Percentiles rank a stretch among this genome's conserved stretches.
These are phyloP conservation scores for Varecia variegata DNA, from an alignment of 2,797 vertebrate species.

Conservation along the genomic window DNA sequence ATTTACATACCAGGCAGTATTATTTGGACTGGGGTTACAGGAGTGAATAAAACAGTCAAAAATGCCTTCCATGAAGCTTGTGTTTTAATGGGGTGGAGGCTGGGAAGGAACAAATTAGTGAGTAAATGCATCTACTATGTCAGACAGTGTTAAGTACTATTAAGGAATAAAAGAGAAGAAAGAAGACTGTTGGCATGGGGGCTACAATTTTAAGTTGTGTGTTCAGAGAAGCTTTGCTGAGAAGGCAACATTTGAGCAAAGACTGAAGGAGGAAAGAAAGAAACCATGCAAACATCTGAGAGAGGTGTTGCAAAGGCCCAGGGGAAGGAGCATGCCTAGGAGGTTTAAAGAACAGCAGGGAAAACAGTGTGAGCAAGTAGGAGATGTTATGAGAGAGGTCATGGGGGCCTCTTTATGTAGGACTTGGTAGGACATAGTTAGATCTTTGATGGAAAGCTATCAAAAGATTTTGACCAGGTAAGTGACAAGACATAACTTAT, in stretches of 20 bases:
- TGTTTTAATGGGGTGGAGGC: neutral
- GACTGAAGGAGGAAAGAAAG: neutral
- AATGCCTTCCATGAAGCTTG: neutral
- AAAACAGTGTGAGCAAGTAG: neutral
- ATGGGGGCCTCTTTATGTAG: fast-evolving
- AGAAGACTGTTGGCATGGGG: neutral
- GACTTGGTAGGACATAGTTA: neutral
- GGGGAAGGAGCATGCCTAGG: neutral
- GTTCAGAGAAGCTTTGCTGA: neutral
- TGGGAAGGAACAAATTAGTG: neutral
- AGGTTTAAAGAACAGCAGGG: neutral
- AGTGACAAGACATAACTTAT: neutral
- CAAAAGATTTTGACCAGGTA: neutral
- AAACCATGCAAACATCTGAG: neutral
- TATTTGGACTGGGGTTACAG: neutral
- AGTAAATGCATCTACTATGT: neutral
- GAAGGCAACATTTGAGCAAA: neutral
- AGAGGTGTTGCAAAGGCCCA: neutral
- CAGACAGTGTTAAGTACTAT: neutral
- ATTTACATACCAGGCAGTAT: neutral
- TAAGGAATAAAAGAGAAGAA: neutral
- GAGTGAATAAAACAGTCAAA: neutral
- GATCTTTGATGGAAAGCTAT: neutral
- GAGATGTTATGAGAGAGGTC: neutral
- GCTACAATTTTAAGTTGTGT: neutral